These are phyloP conservation scores for Actias luna DNA, from an alignment of 2,888 invertebrate species.

Conservation along the genomic window DNA sequence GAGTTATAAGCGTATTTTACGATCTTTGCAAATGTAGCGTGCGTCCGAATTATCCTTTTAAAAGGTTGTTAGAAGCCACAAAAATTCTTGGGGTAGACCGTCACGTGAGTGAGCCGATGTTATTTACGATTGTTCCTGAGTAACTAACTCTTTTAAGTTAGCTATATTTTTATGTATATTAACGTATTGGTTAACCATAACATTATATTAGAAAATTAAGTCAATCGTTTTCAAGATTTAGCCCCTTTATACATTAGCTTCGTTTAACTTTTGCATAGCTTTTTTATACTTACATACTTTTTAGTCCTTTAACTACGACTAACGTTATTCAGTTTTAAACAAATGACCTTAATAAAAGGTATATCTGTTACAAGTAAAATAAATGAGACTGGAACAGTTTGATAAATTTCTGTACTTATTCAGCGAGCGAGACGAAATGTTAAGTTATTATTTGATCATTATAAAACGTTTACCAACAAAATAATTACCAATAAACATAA, in stretches of 20 bases:
- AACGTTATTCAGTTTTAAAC: neutral
- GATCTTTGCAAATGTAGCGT: conserved; percentile 45
- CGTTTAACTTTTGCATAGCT: neutral
- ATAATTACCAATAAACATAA: too few species aligned
- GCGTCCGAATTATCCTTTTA: conserved; percentile 48
- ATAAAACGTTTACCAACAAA: too few species aligned
- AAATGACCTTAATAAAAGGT: conserved; percentile 11
- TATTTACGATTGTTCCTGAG: conserved; percentile 44
- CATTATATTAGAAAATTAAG: neutral
- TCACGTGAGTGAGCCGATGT: conserved; percentile 39
- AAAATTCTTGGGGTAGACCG: conserved; percentile 29
- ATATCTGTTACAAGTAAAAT: conserved; percentile 14
- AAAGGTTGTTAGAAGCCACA: conserved; percentile 41
- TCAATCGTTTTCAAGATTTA: neutral
- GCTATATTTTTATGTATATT: neutral
- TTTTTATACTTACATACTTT: too few species aligned
- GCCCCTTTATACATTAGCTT: neutral
- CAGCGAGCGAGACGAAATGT: conserved; percentile 10
- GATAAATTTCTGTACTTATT: conserved; percentile 16
- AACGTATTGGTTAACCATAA: neutral
- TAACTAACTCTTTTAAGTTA: neutral
- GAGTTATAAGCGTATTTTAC: conserved; percentile 29
- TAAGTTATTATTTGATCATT: conserved; percentile 3
- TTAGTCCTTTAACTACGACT: too few species aligned
- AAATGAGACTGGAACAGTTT: conserved; percentile 12